Conservation (phyloP, 2,888 invertebrate genomes). For the Cabera pusaria region DNA sequence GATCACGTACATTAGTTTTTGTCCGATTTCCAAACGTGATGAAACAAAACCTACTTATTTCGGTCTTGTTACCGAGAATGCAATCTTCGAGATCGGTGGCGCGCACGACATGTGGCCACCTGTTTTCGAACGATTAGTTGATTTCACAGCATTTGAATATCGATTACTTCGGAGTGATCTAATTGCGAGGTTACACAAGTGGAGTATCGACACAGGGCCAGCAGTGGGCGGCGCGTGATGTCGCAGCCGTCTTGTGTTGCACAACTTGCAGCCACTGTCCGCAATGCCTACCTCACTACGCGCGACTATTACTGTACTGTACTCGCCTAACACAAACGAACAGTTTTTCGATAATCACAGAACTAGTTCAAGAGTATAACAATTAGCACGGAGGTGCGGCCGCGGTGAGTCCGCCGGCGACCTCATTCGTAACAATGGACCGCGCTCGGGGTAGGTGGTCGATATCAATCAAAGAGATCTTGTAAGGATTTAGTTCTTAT, state of each 20-base stretch:
- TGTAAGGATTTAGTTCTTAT: conserved; percentile 82
- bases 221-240: conserved; percentile 48
- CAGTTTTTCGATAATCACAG: conserved; percentile 47
- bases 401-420: conserved; percentile 11
- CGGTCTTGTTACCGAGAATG: conserved; percentile 36
- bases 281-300: conserved; percentile 26
- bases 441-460: conserved; percentile 8
- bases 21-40: conserved; percentile 51
- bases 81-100: conserved; percentile 46
- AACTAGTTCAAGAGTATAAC: conserved; percentile 76
- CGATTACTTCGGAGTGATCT: conserved; percentile 43
- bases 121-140: conserved; percentile 46
- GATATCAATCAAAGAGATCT: conserved; percentile 56
- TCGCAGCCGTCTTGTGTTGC: conserved; percentile 37
- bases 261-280: conserved; percentile 36
- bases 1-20: conserved; percentile 58
- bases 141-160: conserved; percentile 48
- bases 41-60: conserved; percentile 48
- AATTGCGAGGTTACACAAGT: conserved; percentile 61
- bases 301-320: conserved; percentile 11
- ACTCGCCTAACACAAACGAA: conserved; percentile 22
- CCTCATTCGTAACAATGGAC: conserved; percentile 27
- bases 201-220: conserved; percentile 57
- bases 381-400: conserved; percentile 58
- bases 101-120: conserved; percentile 46